Conservation (phyloP, 2,113 vertebrate genomes). For the Leptobrachium leishanense region DNA sequence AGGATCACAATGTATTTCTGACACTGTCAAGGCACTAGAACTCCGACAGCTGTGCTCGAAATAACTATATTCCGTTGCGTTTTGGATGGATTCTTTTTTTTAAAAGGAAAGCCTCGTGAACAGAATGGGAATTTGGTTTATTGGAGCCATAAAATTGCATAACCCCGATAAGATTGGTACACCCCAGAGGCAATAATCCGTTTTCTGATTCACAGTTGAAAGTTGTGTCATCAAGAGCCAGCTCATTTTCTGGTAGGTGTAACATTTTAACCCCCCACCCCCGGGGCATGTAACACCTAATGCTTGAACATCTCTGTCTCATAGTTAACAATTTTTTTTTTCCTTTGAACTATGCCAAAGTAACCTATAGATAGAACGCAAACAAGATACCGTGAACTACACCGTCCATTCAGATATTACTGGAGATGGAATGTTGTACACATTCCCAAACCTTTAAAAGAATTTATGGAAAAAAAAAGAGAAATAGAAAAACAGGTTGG, state of each 20-base stretch:
- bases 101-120: background rate
- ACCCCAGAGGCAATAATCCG: background rate
- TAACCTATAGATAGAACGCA: background rate
- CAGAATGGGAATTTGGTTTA: background rate
- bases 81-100: no score
- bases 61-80: no score
- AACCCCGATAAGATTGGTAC: no score
- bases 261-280: background rate
- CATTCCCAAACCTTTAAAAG: slow-evolving; percentile 4
- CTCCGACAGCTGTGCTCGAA: no score
- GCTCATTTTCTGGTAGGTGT: slow-evolving; percentile 17
- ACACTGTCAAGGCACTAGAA: background rate
- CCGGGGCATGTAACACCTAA: slow-evolving; percentile 21
- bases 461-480: slow-evolving; percentile 3
- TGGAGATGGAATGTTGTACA: background rate
- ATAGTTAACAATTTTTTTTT: slow-evolving; percentile 11
- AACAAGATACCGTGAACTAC: background rate
- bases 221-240: slow-evolving; percentile 11
- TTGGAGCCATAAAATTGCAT: background rate
- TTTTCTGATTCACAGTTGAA: background rate
- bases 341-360: background rate
- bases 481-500: background rate
- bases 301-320: background rate
- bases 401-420: background rate
- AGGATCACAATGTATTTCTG: background rate